A percentile compares a stretch with the other conserved stretches of the same genome.
Evolutionary conservation across 2,888 invertebrate genomes (phyloP).

Genomic region (Seira sanloemensis): DNA sequence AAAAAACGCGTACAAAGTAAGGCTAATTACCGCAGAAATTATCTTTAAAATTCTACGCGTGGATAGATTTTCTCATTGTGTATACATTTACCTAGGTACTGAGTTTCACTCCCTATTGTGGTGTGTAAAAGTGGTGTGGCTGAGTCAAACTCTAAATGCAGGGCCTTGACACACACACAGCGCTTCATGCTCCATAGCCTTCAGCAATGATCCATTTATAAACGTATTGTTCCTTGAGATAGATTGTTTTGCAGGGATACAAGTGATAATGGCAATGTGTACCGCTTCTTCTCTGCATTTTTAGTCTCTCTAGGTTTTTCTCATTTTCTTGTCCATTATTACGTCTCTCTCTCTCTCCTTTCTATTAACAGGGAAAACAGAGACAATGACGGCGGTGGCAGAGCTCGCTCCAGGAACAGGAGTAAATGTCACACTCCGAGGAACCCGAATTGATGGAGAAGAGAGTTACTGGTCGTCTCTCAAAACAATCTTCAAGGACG

Average conservation of each 20-base stretch:
- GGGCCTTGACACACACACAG: no score
- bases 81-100: slow-evolving; percentile 99
- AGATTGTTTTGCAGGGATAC: not conserved
- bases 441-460: slow-evolving; percentile 84
- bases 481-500: slow-evolving; percentile 83
- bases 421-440: slow-evolving; percentile 87
- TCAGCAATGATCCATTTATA: not conserved
- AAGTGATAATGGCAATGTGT: not conserved
- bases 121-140: no score
- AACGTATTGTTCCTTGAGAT: not conserved
- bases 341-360: not conserved
- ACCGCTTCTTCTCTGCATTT: not conserved
- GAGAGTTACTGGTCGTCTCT: slow-evolving; percentile 85
- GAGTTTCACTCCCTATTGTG: no score
- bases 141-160: no score
- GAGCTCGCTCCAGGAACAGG: slow-evolving; percentile 86
- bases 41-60: no score
- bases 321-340: not conserved
- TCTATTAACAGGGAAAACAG: slow-evolving; percentile 52
- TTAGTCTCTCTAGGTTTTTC: not conserved
- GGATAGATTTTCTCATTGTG: no score
- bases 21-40: no score
- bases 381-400: slow-evolving; percentile 78
- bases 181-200: not conserved
- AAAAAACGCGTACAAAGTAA: slow-evolving; percentile 95